Evolutionary conservation across 2,797 vertebrate genomes (phyloP), one percentile per base, ranked within the genome.

Genomic region (Liparis tanakae): DNA sequence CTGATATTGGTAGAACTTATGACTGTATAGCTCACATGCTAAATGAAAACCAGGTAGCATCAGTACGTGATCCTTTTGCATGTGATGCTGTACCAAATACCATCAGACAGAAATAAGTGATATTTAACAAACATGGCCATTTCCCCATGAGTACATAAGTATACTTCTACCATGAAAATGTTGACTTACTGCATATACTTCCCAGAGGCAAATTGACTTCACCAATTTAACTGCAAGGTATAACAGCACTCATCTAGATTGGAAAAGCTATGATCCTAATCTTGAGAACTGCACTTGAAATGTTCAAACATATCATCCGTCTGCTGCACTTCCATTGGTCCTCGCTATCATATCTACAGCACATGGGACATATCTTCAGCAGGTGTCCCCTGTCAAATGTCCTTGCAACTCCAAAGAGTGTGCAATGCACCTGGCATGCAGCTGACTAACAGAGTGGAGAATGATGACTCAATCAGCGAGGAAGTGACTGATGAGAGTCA

Each of bases 401-500:
- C 78, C 74, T 5, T 64, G 76, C 72, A 82, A 85, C 85, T 79
- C 80, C 83, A 78, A 64, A 79, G 74, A 83, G 82, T 78, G 59
- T 79, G 76, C 81, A 67, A 78, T 55, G 80, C 90, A 92, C 87
- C 91, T 91, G 91, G 90, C 73, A 65, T 12, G 85, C 88, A 91
- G 88, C 88, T 92, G 90, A 90, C 87, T 73, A 82, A 87, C 87
- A 85, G 75, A 82, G 70, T 1, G 9, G 53, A 70, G 69, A 81
- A 78, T 68, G 86, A 91, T 88, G 91, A 91, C 83, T 92, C 85
- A 92, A 90, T 91, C 89, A 86, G 64, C 71, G 73, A 88, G 89
- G 89, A 92, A 92, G 85, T 89, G 85, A 89, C 87, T 88, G 91
- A 89, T 86, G 87, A 87, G 81, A 85, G 85, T 89, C 86, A 86